These are phyloP conservation scores for Dichetophora obliterata DNA, from an alignment of 2,888 invertebrate genomes.

Conservation along the genomic window DNA sequence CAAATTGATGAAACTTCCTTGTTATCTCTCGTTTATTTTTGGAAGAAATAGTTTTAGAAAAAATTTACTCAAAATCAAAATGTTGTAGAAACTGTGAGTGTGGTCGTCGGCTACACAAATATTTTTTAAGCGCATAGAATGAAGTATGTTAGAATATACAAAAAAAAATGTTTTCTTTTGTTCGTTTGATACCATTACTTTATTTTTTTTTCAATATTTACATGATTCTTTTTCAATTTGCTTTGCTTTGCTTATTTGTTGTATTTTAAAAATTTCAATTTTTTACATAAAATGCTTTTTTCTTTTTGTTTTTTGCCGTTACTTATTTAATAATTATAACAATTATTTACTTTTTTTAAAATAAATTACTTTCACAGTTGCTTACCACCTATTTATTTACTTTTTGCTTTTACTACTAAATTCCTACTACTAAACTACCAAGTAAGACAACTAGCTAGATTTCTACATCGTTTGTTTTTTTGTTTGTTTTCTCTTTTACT, in stretches of 20 bases:
- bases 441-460: slow-evolving; percentile 33
- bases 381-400: too few relatives aligned
- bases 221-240: not conserved
- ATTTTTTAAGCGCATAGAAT: not conserved
- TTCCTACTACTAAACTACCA: slow-evolving; percentile 36
- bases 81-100: not conserved
- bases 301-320: not conserved
- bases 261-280: not conserved
- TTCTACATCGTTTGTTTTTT: not conserved
- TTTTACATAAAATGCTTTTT: not conserved
- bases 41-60: not conserved
- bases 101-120: not conserved
- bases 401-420: slow-evolving; percentile 18
- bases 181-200: not conserved
- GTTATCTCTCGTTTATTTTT: not conserved
- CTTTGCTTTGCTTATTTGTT: not conserved
- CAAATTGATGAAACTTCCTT: slow-evolving; percentile 3
- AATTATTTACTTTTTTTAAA: slow-evolving; percentile 3
- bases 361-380: too few relatives aligned
- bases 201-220: not conserved
- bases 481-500: not conserved
- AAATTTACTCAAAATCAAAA: slow-evolving; percentile 1
- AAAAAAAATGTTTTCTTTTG: not conserved
- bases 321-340: slow-evolving; percentile 11
- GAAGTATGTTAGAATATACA: not conserved